phyloP scores from a whole-genome alignment of 2,888 invertebrate genomes.

The Epiblema foenella region DNA sequence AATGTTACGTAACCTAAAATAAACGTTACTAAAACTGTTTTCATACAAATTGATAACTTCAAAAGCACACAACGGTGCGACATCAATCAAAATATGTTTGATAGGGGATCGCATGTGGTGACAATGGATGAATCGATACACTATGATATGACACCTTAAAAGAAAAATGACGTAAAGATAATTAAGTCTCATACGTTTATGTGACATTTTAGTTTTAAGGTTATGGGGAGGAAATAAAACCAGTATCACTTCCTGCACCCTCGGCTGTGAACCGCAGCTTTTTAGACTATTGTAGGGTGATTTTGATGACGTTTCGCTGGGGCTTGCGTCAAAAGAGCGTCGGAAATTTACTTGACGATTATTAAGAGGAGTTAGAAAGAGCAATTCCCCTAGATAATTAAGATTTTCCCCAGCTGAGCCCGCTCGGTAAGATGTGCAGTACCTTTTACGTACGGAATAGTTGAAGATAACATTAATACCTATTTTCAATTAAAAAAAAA shows the following conservation, averaged over 20 bases:
- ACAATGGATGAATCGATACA: constrained; percentile 72
- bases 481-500: not conserved
- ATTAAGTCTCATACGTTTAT: not conserved
- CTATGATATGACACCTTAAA: constrained; percentile 47
- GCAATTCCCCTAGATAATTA: not conserved
- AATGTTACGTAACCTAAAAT: too few species aligned
- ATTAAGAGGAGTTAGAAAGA: constrained; percentile 6
- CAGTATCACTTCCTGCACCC: constrained; percentile 79
- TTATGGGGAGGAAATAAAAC: constrained; percentile 73
- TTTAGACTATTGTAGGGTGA: constrained; percentile 41
- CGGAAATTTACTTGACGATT: constrained; percentile 21
- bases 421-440: not conserved
- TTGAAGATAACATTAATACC: not conserved
- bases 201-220: not conserved
- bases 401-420: not conserved
- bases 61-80: constrained; percentile 56
- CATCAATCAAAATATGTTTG: constrained; percentile 74
- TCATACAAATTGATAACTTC: constrained; percentile 54
- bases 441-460: not conserved
- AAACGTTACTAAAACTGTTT: constrained; percentile 56
- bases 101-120: constrained; percentile 70
- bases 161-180: constrained; percentile 5
- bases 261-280: constrained; percentile 52
- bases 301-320: constrained; percentile 42
- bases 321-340: constrained; percentile 38